Percentiles rank a stretch among this genome's conserved stretches.
Evolutionary conservation across 64 coral and sea anemone species (phyloP).

Genomic region (Catalaphyllia jardinei): DNA sequence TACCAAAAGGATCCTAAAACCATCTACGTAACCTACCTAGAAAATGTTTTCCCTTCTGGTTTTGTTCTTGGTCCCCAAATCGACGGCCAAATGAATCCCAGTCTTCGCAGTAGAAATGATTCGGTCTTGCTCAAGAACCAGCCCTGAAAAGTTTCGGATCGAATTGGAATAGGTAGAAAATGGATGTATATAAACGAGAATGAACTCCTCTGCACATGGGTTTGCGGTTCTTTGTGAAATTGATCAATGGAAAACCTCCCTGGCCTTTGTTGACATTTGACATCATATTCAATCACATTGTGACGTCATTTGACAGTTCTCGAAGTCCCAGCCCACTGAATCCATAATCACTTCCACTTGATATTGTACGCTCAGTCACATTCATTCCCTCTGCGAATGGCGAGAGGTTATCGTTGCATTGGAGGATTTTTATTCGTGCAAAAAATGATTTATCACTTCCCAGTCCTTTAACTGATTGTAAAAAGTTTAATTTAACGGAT

Average conservation of each 20-base stretch:
- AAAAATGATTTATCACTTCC: background rate
- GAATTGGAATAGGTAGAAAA: constrained; percentile 2
- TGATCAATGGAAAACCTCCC: constrained; percentile 96
- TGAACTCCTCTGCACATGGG: constrained; percentile 40
- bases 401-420: background rate
- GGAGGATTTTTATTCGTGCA: background rate
- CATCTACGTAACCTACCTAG: constrained; percentile 19
- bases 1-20: constrained; percentile 52
- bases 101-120: background rate
- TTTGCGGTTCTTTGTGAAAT: constrained; percentile 97
- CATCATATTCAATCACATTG: constrained; percentile 94
- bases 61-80: background rate
- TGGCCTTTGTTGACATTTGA: constrained; percentile 98
- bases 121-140: background rate
- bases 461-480: background rate
- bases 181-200: background rate
- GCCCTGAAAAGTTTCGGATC: constrained; percentile 15
- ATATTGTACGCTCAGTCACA: constrained; percentile 30
- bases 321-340: constrained; percentile 67
- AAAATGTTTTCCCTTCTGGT: constrained; percentile 32
- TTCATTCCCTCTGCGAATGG: background rate
- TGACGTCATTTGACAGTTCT: constrained; percentile 96
- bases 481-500: background rate
- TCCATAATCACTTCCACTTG: constrained; percentile 52
- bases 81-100: background rate